phyloP scores from a whole-genome alignment of 2,797 vertebrate species.

The Acanthurus leucopareius region DNA sequence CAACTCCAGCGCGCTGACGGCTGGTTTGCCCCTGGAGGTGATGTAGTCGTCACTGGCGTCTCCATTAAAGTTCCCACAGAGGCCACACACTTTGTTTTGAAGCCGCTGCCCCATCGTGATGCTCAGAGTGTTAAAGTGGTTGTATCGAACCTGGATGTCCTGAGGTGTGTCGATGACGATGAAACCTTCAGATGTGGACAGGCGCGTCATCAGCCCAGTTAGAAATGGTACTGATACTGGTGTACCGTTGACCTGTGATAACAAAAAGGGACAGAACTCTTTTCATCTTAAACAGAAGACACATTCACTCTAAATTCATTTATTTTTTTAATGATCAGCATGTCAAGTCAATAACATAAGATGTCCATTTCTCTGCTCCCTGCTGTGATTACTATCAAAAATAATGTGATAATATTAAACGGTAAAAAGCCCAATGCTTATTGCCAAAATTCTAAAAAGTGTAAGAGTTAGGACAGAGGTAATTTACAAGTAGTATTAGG shows the following conservation, averaged over 20 bases:
- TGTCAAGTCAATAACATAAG: too few species aligned
- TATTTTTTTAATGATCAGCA: too few species aligned
- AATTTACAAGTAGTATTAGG: too few species aligned
- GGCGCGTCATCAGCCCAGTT: slow-evolving; percentile 94
- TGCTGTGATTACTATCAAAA: neutral
- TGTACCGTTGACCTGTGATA: slow-evolving; percentile 93
- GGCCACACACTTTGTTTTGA: slow-evolving; percentile 97
- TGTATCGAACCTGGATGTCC: slow-evolving; percentile 96
- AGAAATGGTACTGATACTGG: slow-evolving; percentile 94
- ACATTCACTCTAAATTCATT: neutral
- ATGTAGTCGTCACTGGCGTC: slow-evolving; percentile 94
- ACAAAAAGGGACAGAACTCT: neutral
- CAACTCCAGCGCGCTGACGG: slow-evolving; percentile 93
- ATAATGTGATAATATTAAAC: neutral
- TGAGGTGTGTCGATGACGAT: slow-evolving; percentile 97
- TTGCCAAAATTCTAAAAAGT: too few species aligned
- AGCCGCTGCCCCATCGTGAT: slow-evolving; percentile 94
- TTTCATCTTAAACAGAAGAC: neutral
- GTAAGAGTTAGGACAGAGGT: too few species aligned
- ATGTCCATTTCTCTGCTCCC: neutral
- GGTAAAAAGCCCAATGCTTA: neutral
- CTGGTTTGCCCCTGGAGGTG: slow-evolving; percentile 93
- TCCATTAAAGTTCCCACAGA: slow-evolving; percentile 98
- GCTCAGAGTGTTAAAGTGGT: slow-evolving; percentile 95
- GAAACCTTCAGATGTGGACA: slow-evolving; percentile 96